Evolutionary conservation across 2,888 invertebrate genomes (phyloP), one percentile per base, ranked within the genome.

Genomic region (Cerastis leucographa): DNA sequence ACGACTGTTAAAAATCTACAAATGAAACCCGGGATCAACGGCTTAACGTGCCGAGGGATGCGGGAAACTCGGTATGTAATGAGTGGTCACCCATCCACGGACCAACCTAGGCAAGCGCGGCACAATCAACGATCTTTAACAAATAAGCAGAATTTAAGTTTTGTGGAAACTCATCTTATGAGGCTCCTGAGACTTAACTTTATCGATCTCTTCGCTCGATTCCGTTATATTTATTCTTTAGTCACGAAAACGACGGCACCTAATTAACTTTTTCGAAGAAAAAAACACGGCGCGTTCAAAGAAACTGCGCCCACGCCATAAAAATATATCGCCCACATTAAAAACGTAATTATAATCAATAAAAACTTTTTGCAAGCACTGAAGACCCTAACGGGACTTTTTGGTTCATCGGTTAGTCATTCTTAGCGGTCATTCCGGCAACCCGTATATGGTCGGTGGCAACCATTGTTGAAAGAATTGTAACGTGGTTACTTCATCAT

Each of bases 381-480:
- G 17, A 62, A 49, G 46, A n/a, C 19, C 14, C 3, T 68, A 81
- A 69, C 85, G 76, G 85, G 42, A 44, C n/a, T 61, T 71, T 82
- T 81, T 69, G 68, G 68, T 85, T 80, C 81, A 64, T 44, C 22
- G 42, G 49, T 85, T 81, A 74, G 69, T 84, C 74, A 81, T 61
- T 69, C 62, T 17, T 4, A 59, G 29, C 56, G 49, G 68, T 46
- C 69, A 66, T 84, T 80, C 29, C 14, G n/a, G 25, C 17, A 14
- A 11, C 81, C 76, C 68, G 14, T 85, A 71, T 71, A 85, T 25
- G 81, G 82, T 35, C 19, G 46, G 17, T 66, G 14, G 70, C 17
- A 19, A 12, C 80, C 71, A 84, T 79, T 80, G 80, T 84, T 84
- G 29, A 25, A 77, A 67, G 22, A 78, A 61, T 17, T 46, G n/a